Evolutionary conservation across 2,888 invertebrate species (phyloP).

Genomic region (Tachina grossa): DNA sequence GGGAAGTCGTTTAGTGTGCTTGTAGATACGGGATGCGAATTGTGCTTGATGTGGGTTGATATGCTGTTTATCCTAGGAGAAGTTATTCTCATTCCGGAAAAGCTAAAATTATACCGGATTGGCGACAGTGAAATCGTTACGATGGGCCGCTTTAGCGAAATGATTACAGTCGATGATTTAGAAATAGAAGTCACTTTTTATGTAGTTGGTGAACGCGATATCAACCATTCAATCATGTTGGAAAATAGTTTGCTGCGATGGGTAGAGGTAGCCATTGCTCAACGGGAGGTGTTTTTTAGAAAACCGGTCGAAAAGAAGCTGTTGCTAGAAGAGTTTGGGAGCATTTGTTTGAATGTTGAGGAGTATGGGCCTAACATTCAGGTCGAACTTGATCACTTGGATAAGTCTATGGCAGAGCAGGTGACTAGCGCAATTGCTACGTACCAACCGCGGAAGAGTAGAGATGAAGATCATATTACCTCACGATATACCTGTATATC

Average conservation of each 20-base stretch:
- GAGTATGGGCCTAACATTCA: neutral
- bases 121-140: neutral
- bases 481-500: neutral
- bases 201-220: neutral
- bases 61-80: neutral
- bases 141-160: neutral
- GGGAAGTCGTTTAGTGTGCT: neutral
- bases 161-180: neutral
- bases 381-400: neutral
- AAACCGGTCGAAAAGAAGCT: neutral
- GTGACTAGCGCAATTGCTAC: neutral
- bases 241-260: neutral
- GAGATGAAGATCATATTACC: neutral
- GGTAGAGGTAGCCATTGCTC: neutral
- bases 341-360: neutral
- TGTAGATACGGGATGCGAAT: slow-evolving; percentile 8
- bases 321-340: neutral
- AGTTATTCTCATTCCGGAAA: neutral
- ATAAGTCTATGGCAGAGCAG: neutral
- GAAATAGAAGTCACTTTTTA: neutral
- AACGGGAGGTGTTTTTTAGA: neutral
- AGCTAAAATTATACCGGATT: neutral
- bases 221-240: neutral
- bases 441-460: neutral
- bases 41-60: neutral